Conservation (phyloP, 2,113 vertebrate genomes). For the Eira barbara region DNA sequence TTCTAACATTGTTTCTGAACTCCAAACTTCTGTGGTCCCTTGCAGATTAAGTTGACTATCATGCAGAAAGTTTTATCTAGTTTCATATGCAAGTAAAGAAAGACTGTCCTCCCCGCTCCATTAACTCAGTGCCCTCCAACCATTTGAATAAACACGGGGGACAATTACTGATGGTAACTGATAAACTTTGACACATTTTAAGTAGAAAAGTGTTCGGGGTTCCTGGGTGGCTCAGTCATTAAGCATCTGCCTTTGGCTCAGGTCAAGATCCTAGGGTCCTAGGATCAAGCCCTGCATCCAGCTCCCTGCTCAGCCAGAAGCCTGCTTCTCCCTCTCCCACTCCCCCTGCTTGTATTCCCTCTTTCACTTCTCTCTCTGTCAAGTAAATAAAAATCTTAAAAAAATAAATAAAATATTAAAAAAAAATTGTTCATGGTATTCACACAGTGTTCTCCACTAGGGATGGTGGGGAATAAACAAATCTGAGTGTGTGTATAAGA, state of each 20-base stretch:
- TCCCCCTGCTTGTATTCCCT: no score
- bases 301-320: no score
- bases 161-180: not conserved
- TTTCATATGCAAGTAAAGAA: conserved; percentile 42
- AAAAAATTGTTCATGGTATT: not conserved
- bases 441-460: not conserved
- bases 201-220: not conserved
- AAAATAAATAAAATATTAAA: no score
- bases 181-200: not conserved
- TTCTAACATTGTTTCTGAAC: conserved; percentile 36
- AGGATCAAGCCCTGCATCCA: no score
- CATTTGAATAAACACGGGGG: not conserved
- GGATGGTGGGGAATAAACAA: not conserved
- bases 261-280: no score
- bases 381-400: no score
- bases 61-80: conserved; percentile 18
- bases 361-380: no score
- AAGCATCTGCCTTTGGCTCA: no score
- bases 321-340: no score
- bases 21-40: conserved; percentile 50
- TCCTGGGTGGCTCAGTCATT: no score
- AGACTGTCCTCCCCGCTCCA: not conserved
- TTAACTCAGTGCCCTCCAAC: not conserved
- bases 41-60: conserved; percentile 38
- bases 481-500: not conserved